phyloP scores from a whole-genome alignment of 2,888 invertebrate genomes.

The Bombylius major region DNA sequence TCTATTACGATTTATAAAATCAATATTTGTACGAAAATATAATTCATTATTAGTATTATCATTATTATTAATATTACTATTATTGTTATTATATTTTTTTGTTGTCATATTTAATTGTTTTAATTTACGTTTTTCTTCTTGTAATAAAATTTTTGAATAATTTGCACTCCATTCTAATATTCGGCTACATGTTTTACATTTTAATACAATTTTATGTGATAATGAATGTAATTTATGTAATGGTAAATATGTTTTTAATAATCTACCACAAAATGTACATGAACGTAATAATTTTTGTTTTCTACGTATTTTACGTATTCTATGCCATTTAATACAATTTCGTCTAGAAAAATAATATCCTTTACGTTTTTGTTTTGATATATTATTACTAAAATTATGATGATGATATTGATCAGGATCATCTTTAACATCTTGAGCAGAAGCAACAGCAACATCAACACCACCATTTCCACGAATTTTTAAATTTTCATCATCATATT shows the following conservation, averaged over 20 bases:
- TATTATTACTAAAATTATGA: not conserved
- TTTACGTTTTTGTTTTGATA: constrained; percentile 9
- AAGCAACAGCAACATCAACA: not conserved
- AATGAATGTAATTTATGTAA: not conserved
- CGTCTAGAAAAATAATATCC: constrained; percentile 16
- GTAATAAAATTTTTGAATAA: constrained; percentile 13
- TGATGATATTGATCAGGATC: not conserved
- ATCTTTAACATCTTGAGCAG: not conserved
- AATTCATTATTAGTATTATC: not conserved
- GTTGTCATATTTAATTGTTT: constrained; percentile 7
- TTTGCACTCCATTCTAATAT: constrained; percentile 19
- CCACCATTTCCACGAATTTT: not conserved
- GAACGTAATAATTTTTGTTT: constrained; percentile 17
- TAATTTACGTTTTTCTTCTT: constrained; percentile 9
- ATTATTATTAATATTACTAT: not conserved
- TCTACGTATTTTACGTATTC: constrained; percentile 13
- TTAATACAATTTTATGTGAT: constrained; percentile 5
- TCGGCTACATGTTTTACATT: constrained; percentile 23
- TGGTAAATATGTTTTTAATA: constrained; percentile 6
- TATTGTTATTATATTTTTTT: constrained; percentile 1
- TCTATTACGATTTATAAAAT: constrained; percentile 1
- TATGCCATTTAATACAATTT: constrained; percentile 7
- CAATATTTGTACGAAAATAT: not conserved
- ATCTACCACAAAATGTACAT: constrained; percentile 22
- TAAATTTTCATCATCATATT: constrained; percentile 1